These are phyloP conservation scores for Bos taurus DNA, from an alignment of 2,113 vertebrate species.

Conservation along the genomic window ARS-UCD2.0 NC_037338.1:48018501-48019000, in stretches of 20 bases:
- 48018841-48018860: background rate
- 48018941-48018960: too few species aligned
- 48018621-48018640: background rate
- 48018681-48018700: background rate
- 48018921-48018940: too few species aligned
- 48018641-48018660: background rate
- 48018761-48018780: background rate
- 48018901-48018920: too few species aligned
- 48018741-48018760: background rate
- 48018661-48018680: rapidly evolving
- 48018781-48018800: background rate
- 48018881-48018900: background rate
- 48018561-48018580: too few species aligned
- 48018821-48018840: background rate
- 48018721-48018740: background rate
- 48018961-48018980: too few species aligned
- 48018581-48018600: too few species aligned
- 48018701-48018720: background rate
- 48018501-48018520: too few species aligned
- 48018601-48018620: too few species aligned
- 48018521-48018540: too few species aligned
- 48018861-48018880: background rate
- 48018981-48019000: too few species aligned
- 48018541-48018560: too few species aligned
- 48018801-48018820: background rate